Percentiles rank a stretch among this genome's conserved stretches.
phyloP scores from a whole-genome alignment of 2,888 invertebrate species.

The Stenotaenia linearis region DNA sequence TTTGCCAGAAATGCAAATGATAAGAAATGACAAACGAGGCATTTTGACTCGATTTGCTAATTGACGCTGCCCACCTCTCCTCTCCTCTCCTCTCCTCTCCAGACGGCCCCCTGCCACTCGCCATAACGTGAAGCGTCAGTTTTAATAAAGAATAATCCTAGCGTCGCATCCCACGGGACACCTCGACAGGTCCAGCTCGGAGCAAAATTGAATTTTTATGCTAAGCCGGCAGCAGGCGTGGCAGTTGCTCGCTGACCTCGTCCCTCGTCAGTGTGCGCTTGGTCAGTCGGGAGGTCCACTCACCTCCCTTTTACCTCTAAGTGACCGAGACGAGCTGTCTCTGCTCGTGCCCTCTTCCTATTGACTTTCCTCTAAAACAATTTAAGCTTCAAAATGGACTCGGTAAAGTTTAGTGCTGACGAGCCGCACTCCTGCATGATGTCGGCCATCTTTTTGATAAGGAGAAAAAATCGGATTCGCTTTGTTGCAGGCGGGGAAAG shows the following conservation, averaged over 20 bases:
- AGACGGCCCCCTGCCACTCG: background rate
- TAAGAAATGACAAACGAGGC: background rate
- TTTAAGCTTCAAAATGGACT: slow-evolving; percentile 6
- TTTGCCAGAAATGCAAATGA: background rate
- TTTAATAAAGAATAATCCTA: slow-evolving; percentile 19
- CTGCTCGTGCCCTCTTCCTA: background rate
- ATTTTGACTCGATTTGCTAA: background rate
- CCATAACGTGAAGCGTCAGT: slow-evolving; percentile 9
- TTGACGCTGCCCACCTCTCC: background rate
- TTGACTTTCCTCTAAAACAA: slow-evolving; percentile 21
- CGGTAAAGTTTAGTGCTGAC: slow-evolving; percentile 3
- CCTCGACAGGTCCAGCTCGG: slow-evolving; percentile 12
- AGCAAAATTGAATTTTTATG: slow-evolving; percentile 24
- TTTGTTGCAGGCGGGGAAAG: background rate
- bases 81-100: no score
- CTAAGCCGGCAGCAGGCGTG: slow-evolving; percentile 17
- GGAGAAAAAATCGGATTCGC: background rate
- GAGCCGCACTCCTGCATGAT: background rate
- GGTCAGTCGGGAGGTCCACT: background rate
- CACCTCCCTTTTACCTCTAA: slow-evolving; percentile 16
- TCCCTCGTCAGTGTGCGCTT: slow-evolving; percentile 17
- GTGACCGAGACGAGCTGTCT: slow-evolving; percentile 23
- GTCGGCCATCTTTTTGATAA: background rate
- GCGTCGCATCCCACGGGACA: background rate
- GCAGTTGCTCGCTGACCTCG: slow-evolving; percentile 17